Base-by-base conservation (phyloP, 2,888 invertebrate species). In the Pinctada fucata region DNA sequence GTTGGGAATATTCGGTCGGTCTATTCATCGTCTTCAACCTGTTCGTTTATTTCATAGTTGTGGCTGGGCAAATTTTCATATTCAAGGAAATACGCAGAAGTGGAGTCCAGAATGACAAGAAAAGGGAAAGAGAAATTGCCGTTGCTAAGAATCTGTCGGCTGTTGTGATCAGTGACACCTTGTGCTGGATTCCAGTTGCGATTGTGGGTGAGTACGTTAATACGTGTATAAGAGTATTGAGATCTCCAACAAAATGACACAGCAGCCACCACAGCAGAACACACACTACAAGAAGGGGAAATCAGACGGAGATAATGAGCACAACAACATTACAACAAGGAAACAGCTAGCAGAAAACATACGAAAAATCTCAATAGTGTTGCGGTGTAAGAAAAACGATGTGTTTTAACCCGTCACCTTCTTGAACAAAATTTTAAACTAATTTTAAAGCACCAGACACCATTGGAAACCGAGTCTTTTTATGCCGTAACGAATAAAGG, bases 181-280 rank as follows among this genome's bases (percentile, higher is more conserved):
- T 74, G 4, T 74, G 74, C 45, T 74, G 74, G 74, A 50, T 74
- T 10, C 74, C 74, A 3, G 51, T 74, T n/a, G 74, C 66, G 8
- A 48, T 66, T 5, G 63, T 74, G 10, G 74, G 74, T 74, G 66
- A 48, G 66, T 66, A 10, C 16, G 13, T 16, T n/a, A n/a, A 58
- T 58, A 10, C 31, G 31, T 31, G 31, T 31, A 31, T 31, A 31
- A 31, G 31, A 31, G 31, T 31, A 31, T 31, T 31, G 31, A 31
- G 31, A 31, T 31, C 31, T 31, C 31, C 31, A 31, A 31, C 31
- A 31, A 31, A 31, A 31, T 1, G 31, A 31, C 31, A 31, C 31
- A 31, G 31, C 31, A 31, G 31, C 31, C 31, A 31, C 31, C 31
- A 31, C 31, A 31, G 31, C 31, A 1, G 31, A 31, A 31, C 31